phyloP scores from a whole-genome alignment of 2,888 invertebrate species.

The Idaea dimidiata region DNA sequence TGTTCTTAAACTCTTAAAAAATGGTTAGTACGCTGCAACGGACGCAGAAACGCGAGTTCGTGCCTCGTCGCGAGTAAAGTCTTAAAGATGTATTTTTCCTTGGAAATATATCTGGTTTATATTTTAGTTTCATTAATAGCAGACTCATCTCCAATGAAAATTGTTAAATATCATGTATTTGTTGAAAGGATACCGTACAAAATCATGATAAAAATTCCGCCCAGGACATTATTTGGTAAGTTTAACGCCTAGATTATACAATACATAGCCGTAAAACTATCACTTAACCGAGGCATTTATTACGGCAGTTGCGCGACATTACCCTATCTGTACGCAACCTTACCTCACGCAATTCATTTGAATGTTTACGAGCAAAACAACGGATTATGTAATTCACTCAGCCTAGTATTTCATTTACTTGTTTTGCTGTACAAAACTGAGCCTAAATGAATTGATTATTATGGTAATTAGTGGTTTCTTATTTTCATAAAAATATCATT shows the following conservation, averaged over 20 bases:
- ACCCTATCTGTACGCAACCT: constrained; percentile 38
- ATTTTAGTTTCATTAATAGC: not conserved
- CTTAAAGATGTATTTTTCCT: too few relatives aligned
- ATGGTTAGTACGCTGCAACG: too few relatives aligned
- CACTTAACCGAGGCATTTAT: constrained; percentile 39
- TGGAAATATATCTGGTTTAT: not conserved
- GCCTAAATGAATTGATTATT: constrained; percentile 8
- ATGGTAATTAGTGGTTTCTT: constrained; percentile 5
- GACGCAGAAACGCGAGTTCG: too few relatives aligned
- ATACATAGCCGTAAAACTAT: constrained; percentile 26
- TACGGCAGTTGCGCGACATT: constrained; percentile 35
- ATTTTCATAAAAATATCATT: constrained; percentile 5
- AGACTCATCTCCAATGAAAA: not conserved
- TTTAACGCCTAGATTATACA: not conserved
- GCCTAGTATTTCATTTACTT: constrained; percentile 29
- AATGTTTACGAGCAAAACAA: constrained; percentile 50
- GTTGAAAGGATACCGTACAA: constrained; percentile 8
- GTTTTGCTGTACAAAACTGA: constrained; percentile 28
- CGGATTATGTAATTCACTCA: constrained; percentile 42
- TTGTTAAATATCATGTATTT: constrained; percentile 6
- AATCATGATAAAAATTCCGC: constrained; percentile 16
- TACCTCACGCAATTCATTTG: constrained; percentile 49
- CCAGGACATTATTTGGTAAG: not conserved
- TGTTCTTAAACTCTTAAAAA: too few relatives aligned
- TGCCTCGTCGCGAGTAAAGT: too few relatives aligned